Conservation (phyloP, 2,888 invertebrate species). For the Euclidia mi region DNA sequence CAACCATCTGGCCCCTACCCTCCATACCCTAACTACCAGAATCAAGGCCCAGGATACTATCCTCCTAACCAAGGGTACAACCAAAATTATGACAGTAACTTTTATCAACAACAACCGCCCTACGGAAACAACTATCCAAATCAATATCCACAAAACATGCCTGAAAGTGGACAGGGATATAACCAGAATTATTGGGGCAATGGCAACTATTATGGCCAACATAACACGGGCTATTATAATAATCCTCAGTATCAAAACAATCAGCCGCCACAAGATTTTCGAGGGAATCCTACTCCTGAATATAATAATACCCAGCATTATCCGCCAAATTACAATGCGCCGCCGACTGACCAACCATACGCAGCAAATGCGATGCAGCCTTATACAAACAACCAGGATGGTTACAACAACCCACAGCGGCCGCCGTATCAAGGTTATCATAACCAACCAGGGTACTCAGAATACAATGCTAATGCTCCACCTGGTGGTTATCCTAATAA, state of each 20-base stretch:
- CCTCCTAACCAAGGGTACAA: constrained; percentile 87
- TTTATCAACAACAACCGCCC: constrained; percentile 78
- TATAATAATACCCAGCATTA: constrained; percentile 74
- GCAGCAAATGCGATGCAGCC: constrained; percentile 73
- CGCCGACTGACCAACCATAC: constrained; percentile 71
- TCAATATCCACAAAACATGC: constrained; percentile 77
- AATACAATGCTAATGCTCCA: constrained; percentile 71
- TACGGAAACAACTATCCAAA: constrained; percentile 82
- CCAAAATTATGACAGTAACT: constrained; percentile 80
- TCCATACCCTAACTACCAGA: constrained; percentile 81
- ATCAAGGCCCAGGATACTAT: constrained; percentile 76
- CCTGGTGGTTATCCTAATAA: constrained; percentile 67
- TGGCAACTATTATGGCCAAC: constrained; percentile 80
- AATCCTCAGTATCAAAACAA: constrained; percentile 81
- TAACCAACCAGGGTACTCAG: constrained; percentile 72
- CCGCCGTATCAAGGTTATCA: constrained; percentile 73
- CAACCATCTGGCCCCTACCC: constrained; percentile 78
- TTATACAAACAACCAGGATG: constrained; percentile 74
- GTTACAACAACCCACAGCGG: constrained; percentile 73
- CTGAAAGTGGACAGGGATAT: constrained; percentile 72
- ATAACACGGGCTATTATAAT: constrained; percentile 81
- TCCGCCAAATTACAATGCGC: constrained; percentile 74
- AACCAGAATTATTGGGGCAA: constrained; percentile 85
- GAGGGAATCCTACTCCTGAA: constrained; percentile 67
- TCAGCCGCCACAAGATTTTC: constrained; percentile 72